A percentile compares a stretch with the other conserved stretches of the same genome.
Conservation (phyloP, 2,113 vertebrate species). For the Burhinus bistriatus region DNA sequence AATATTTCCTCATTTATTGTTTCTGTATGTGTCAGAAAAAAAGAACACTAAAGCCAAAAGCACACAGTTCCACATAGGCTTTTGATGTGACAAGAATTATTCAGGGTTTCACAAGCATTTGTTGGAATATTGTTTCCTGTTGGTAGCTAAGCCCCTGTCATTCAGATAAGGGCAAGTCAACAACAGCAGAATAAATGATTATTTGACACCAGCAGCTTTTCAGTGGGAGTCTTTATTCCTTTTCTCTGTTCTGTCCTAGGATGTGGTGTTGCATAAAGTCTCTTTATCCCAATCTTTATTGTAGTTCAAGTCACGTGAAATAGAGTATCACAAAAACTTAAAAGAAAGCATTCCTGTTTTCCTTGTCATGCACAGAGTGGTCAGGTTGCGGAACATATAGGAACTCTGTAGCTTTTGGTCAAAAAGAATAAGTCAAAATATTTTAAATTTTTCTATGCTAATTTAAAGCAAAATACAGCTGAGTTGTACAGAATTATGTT, state of each 20-base stretch:
- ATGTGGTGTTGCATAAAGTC: not conserved
- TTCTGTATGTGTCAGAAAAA: not conserved
- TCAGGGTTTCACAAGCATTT: not conserved
- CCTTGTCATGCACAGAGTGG: not conserved
- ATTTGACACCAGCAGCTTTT: slow-evolving; percentile 48
- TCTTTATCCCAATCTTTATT: not conserved
- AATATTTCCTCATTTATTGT: not conserved
- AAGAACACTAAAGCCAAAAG: not conserved
- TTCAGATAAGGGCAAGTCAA: not conserved
- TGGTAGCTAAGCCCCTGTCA: not conserved
- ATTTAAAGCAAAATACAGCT: not conserved
- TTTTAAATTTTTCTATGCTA: not conserved
- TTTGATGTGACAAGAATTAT: not conserved
- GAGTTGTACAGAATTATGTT: not conserved
- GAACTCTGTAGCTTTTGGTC: not conserved
- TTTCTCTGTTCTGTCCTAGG: not conserved
- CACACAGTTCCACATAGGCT: not conserved
- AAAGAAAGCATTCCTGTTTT: not conserved
- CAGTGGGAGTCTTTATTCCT: slow-evolving; percentile 36
- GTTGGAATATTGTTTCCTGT: slow-evolving; percentile 5
- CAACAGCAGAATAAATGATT: slow-evolving; percentile 20
- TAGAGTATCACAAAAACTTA: not conserved
- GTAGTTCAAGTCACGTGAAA: not conserved
- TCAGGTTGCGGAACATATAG: not conserved
- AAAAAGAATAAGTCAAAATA: not conserved